Base-by-base conservation (phyloP, 2,113 vertebrate species). In the Symphodus melops region DNA sequence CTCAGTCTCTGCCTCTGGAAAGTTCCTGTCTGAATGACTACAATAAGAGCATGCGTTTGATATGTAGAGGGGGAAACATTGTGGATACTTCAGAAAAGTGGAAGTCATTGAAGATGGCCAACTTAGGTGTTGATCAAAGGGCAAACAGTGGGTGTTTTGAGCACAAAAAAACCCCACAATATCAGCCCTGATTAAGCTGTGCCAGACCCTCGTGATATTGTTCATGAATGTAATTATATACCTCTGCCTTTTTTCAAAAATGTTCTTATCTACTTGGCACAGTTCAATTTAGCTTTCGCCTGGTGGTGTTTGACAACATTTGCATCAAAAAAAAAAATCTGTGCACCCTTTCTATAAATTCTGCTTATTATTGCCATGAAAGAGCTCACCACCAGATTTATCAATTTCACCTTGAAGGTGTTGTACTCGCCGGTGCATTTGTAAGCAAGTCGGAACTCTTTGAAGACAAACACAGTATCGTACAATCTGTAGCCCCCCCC, bases 351-450 rank as follows among this genome's bases (percentile, higher is more conserved):
- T 84, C 73, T 75, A 79, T 81, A 89, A 84, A 86, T 90, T 82
- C 84, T 51, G 53, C 84, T 89, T 91, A 89, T 86, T 82, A 88
- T 83, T 76, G 77, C 85, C 84, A 81, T 88, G 77, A 88, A 88
- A 90, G 77, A 83, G 82, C 81, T 70, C 65, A 77, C 78, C 75
- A 83, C 82, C 71, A 90, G 91, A 91, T 94, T 93, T 88, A 91
- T 93, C 89, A 91, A 88, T 94, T 91, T 92, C 88, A 93, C 92
- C 91, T 92, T 91, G 85, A 92, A 92, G 91, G 84, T 88, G 86
- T 91, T 92, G 84, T 89, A 85, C 86, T 90, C 82, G 66, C 81
- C 89, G 59, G 77, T 73, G 85, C 89, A 84, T 93, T 92, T 91
- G 83, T 90, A 92, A 91, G 84, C 85, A 87, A 88, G 79, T 87